Evolutionary conservation across 2,888 invertebrate species (phyloP), one percentile per base, ranked within the genome.

Genomic region (Caradrina clavipalpis): DNA sequence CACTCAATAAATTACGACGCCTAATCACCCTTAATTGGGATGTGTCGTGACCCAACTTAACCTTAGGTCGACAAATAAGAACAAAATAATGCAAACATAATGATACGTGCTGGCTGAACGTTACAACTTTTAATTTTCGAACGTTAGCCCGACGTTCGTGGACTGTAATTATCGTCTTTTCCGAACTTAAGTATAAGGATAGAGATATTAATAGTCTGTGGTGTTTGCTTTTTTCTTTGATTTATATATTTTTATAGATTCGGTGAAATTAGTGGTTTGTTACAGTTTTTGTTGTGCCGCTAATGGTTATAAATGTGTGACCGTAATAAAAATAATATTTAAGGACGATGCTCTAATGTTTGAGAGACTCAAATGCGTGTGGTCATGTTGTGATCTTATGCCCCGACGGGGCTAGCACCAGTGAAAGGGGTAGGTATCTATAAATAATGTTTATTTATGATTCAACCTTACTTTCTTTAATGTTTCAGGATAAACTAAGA

Each of bases 1-100:
- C 95, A 94, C 95, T 92, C 94, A 93, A 95, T 96, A 95, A 95
- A 95, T 96, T 95, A 94, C 89, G 89, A 86, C 83, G 87, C 90
- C 95, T 95, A 95, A 96, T 96, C 95, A 94, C 93, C 92, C 91
- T 90, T 96, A 95, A 96, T 95, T 96, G 95, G 95, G 92, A 91
- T 89, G 92, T 92, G 94, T 93, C 94, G 94, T 95, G 95, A 96
- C 95, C 95, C 95, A 91, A 86, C 94, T 94, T 95, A 95, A 95
- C 95, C 95, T 94, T 87, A 90, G 93, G 91, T 92, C 93, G 86
- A 85, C 83, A 87, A 92, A 93, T 89, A 94, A 92, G 89, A 93
- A 94, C 91, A 93, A 94, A 94, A 92, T 92, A 94, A 94, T 93
- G 91, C 93, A 92, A 94, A 95, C 92, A 95, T 95, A 95, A 95